Conservation (phyloP, 1,140 invertebrate genomes). For the Phortica variegata region DNA sequence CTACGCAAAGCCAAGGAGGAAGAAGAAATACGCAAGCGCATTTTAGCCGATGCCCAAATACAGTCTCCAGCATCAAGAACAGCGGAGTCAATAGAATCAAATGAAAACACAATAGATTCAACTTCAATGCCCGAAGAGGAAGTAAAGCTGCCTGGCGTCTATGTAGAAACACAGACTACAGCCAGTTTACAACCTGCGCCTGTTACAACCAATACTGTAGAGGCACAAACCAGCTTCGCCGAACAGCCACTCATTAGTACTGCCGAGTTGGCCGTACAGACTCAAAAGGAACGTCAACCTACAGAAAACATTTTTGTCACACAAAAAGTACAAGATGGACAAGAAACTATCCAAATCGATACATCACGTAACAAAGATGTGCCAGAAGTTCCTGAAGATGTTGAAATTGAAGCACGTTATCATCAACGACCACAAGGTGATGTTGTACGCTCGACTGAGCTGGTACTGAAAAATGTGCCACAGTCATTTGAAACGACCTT, state of each 20-base stretch:
- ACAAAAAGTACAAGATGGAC: conserved; percentile 67
- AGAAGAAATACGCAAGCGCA: conserved; percentile 34
- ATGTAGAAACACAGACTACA: conserved; percentile 60
- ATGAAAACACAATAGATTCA: conserved; percentile 41
- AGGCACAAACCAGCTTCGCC: conserved; percentile 65
- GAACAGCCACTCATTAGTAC: conserved; percentile 37
- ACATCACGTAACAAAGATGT: conserved; percentile 63
- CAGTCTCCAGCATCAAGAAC: conserved; percentile 20
- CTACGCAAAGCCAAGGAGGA: conserved; percentile 40
- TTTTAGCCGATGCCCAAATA: conserved; percentile 37
- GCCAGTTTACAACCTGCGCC: conserved; percentile 46
- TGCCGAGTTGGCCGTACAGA: conserved; percentile 45
- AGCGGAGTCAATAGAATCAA: conserved; percentile 36
- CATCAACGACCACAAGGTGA: conserved; percentile 52
- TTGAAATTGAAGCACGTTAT: conserved; percentile 75
- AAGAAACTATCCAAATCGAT: conserved; percentile 77
- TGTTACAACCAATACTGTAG: conserved; percentile 59
- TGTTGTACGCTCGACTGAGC: conserved; percentile 47
- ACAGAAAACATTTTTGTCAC: conserved; percentile 72
- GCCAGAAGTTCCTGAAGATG: conserved; percentile 61
- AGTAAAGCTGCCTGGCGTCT: conserved; percentile 27
- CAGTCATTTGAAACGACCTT: conserved; percentile 77
- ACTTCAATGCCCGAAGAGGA: conserved; percentile 53
- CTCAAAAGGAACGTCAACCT: conserved; percentile 41
- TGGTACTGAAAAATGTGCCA: conserved; percentile 60